phyloP scores from a whole-genome alignment of 2,888 invertebrate species.

The Morpho achilles region DNA sequence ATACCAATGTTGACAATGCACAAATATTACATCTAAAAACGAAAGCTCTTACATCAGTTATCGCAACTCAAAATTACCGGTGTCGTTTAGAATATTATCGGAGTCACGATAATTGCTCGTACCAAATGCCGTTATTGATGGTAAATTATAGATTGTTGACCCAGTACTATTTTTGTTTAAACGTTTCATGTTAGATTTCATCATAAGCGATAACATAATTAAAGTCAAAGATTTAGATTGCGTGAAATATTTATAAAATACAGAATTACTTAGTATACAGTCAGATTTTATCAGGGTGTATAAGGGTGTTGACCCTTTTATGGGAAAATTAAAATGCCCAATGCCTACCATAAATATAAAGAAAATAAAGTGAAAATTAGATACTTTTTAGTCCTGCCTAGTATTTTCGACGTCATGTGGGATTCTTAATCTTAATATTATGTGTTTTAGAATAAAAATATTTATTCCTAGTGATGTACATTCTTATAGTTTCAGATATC shows the following conservation, averaged over 20 bases:
- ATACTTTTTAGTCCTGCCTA: too few relatives aligned
- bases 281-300: too few relatives aligned
- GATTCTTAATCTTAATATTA: too few relatives aligned
- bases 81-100: conserved; percentile 7
- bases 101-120: not conserved
- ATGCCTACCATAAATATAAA: too few relatives aligned
- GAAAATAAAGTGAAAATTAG: too few relatives aligned
- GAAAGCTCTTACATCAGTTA: conserved; percentile 11
- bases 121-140: conserved; percentile 1
- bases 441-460: too few relatives aligned
- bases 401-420: too few relatives aligned
- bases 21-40: conserved; percentile 8
- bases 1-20: not conserved
- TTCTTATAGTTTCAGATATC: too few relatives aligned
- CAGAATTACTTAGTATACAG: too few relatives aligned
- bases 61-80: conserved; percentile 7
- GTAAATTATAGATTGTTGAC: not conserved
- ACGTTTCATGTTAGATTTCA: not conserved
- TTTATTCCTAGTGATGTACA: too few relatives aligned
- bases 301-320: too few relatives aligned
- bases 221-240: not conserved
- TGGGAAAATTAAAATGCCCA: too few relatives aligned
- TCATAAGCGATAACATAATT: not conserved
- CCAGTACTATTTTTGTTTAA: not conserved
- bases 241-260: not conserved